Percentiles rank a stretch among this genome's conserved stretches.
These are phyloP conservation scores for Asarcornis scutulata DNA, from an alignment of 2,113 vertebrate species.

Conservation along the genomic window DNA sequence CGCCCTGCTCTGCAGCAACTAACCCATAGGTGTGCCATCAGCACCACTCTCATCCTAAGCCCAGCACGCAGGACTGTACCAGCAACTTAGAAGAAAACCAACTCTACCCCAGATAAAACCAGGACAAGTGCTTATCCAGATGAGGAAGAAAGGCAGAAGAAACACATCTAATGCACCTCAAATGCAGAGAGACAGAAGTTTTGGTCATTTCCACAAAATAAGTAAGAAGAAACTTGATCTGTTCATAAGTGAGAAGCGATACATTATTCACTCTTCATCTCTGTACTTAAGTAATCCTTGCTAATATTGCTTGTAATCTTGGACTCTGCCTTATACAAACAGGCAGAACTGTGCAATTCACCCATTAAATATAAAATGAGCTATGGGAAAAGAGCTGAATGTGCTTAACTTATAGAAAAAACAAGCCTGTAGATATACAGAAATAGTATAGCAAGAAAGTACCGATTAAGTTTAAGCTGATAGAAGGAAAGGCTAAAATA, in stretches of 20 bases:
- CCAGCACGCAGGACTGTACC: too few relatives aligned
- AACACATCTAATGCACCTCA: neutral
- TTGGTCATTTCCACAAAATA: neutral
- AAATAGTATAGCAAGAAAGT: neutral
- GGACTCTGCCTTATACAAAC: neutral
- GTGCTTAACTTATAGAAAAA: neutral
- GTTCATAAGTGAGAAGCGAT: neutral
- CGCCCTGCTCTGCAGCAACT: too few relatives aligned
- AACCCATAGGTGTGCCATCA: too few relatives aligned
- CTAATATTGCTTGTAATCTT: neutral
- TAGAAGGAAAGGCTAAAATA: neutral
- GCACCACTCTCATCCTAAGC: too few relatives aligned
- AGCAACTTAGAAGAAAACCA: too few relatives aligned
- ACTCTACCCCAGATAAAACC: too few relatives aligned
- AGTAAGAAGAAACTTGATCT: neutral
- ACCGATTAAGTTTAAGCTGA: neutral
- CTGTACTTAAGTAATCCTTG: neutral
- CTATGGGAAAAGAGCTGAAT: accelerated
- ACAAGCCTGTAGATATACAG: neutral
- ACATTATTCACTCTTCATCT: neutral
- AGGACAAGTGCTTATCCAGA: neutral
- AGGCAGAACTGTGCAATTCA: neutral
- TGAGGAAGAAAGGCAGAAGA: neutral
- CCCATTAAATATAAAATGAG: neutral
- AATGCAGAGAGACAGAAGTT: neutral